Evolutionary conservation across 2,888 invertebrate species (phyloP).

Genomic region (Latheticus oryzae): DNA sequence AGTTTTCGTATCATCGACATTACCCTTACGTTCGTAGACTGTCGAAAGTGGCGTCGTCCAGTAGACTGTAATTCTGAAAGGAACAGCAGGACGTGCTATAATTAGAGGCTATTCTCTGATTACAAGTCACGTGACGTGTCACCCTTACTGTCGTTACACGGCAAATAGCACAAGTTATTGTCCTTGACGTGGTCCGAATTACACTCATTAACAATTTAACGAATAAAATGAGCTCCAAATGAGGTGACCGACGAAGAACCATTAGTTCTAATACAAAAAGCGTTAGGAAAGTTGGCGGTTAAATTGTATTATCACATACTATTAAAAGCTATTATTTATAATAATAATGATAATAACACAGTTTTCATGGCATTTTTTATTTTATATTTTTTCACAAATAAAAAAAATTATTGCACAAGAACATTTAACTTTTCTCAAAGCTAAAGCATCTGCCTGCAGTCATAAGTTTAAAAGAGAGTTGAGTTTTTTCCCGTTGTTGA

Average conservation of each 20-base stretch:
- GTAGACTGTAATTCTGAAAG: slow-evolving; percentile 36
- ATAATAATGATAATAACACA: too few species aligned
- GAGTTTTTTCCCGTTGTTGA: too few species aligned
- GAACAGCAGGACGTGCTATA: slow-evolving; percentile 44
- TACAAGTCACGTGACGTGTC: slow-evolving; percentile 62
- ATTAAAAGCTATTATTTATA: too few species aligned
- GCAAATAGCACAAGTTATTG: slow-evolving; percentile 59
- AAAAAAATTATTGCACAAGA: too few species aligned
- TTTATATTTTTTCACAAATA: too few species aligned
- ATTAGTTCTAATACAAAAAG: slow-evolving; percentile 39
- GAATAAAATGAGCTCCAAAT: slow-evolving; percentile 36
- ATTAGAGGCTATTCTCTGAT: slow-evolving; percentile 63
- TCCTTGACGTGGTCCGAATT: slow-evolving; percentile 58
- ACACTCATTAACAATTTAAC: slow-evolving; percentile 58
- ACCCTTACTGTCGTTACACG: slow-evolving; percentile 57
- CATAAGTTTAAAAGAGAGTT: too few species aligned
- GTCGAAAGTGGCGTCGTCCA: slow-evolving; percentile 21
- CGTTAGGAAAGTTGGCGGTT: slow-evolving; percentile 37
- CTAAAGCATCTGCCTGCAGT: too few species aligned
- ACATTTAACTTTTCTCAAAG: too few species aligned
- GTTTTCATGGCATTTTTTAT: too few species aligned
- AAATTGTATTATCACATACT: slow-evolving; percentile 32
- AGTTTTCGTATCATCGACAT: slow-evolving; percentile 22
- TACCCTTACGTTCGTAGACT: slow-evolving; percentile 13
- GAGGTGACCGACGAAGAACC: slow-evolving; percentile 32